Evolutionary conservation across 2,888 invertebrate species (phyloP), one percentile per base, ranked within the genome.

Genomic region (Synanthedon myopaeformis): DNA sequence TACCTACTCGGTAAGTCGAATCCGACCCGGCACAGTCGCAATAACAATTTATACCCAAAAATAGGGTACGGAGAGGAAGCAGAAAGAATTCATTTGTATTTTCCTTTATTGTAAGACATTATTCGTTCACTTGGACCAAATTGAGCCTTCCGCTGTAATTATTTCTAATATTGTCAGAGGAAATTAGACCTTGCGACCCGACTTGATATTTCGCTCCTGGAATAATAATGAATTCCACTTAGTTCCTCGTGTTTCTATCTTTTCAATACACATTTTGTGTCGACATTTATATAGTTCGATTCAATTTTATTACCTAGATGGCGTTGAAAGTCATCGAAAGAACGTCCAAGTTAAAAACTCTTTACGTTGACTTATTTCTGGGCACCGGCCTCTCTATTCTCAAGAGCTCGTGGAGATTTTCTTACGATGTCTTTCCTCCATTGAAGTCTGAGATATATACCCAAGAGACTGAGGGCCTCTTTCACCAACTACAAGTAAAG

Each of bases 101-200:
- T 45, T 45, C 45, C 45, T 45, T 45, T 45, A 45, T 45, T 8
- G 14, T 14, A 60, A 56, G 57, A 51, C 59, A 54, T 56, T 58
- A 60, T 60, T 63, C 57, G 54, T 57, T 51, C 42, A 52, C 52
- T 59, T 56, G 55, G 58, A 55, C 58, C 51, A 57, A 60, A 63
- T 61, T 60, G 58, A 56, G 52, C 54, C 53, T 53, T 60, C 57
- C 50, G 53, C 56, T 58, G 59, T 62, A 64, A 62, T 63, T 60
- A 53, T 58, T 58, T 54, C 53, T 59, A 53, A 59, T 53, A 55
- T 51, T 60, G 56, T 54, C 55, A 54, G 52, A 57, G 54, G 50
- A 61, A 59, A 63, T 59, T 57, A 55, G 51, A 63, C 60, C 58
- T 61, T 60, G 58, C 49, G 51, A n/a, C 51, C 50, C 41, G 14